Base-by-base conservation (phyloP, 2,888 invertebrate species). In the Clitarchus hookeri region DNA sequence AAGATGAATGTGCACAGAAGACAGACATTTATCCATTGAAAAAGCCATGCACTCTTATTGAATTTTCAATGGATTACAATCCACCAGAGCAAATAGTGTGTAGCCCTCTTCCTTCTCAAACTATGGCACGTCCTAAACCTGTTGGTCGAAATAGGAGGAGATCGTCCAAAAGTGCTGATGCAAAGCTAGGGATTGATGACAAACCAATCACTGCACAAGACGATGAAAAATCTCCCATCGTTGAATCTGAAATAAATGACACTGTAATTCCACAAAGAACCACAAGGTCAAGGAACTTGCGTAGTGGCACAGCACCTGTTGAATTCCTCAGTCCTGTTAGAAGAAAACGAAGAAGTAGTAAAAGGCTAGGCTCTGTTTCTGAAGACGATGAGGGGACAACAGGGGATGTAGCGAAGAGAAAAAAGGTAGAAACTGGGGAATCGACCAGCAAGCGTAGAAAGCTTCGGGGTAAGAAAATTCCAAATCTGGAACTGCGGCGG, bases 371-470 rank as follows among this genome's bases (percentile, higher is more conserved):
- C 26, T 54, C 84, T n/a, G 86, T 86, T 48, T 77, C 86, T 19
- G 84, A 87, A 54, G 85, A 85, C 54, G 85, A 85, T 48, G 87
- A 80, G 44, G 86, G 84, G 84, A 84, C 44, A 12, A n/a, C 27
- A 12, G 36, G 12, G 13, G 86, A 65, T 9, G 65, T n/a, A 9
- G 77, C 77, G 23, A 85, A 85, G 44, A n/a, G 85, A 27, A 44
- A 77, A 44, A 25, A 83, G 82, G 83, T 13, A 86, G 86, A 88
- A 80, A 84, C 87, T 86, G 87, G 88, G 53, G 90, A 89, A 79
- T 87, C 86, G 11, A 87, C 89, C 19, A 90, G 91, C 9, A 91
- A 91, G 87, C 89, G 91, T 82, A 91, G 91, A 89, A 91, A 89
- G 84, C 54, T 89, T 19, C 87, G 87, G 88, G 89, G 88, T 16